phyloP scores from a whole-genome alignment of 2,113 vertebrate species.

The Syngnathus typhle region DNA sequence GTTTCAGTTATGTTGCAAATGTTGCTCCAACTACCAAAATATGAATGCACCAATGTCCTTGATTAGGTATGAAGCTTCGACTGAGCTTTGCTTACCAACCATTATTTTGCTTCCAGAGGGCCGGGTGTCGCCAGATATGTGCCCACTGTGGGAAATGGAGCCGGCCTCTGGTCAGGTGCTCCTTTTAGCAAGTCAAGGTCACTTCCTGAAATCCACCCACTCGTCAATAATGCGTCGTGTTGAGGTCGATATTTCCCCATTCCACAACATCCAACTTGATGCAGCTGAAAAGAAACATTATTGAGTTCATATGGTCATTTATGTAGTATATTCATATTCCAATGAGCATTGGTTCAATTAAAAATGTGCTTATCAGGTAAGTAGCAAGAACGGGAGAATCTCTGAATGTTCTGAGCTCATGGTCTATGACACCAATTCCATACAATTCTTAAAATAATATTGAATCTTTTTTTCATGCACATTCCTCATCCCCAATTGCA shows the following conservation, averaged over 20 bases:
- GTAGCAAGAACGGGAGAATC: too few species aligned
- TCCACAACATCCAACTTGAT: conserved; percentile 20
- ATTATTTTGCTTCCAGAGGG: conserved; percentile 22
- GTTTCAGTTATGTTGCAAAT: too few species aligned
- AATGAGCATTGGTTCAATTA: too few species aligned
- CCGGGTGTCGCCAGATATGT: conserved; percentile 43
- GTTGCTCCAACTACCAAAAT: background rate
- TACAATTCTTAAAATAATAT: too few species aligned
- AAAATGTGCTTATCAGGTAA: too few species aligned
- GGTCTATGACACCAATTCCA: too few species aligned
- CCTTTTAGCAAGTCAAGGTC: conserved; percentile 56
- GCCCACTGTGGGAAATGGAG: conserved; percentile 49
- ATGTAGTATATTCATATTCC: background rate
- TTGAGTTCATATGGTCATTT: too few species aligned
- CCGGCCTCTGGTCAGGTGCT: conserved; percentile 39
- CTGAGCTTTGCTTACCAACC: background rate
- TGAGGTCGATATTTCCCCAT: conserved; percentile 56
- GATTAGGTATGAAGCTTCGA: background rate
- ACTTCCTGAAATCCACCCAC: conserved; percentile 65
- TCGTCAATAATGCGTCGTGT: conserved; percentile 44
- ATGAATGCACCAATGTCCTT: background rate
- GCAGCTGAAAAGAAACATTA: conserved; percentile 13
- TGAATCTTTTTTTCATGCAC: too few species aligned
- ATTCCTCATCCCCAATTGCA: too few species aligned
- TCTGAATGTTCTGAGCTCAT: too few species aligned